Percentiles rank a stretch among this genome's conserved stretches.
phyloP scores from a whole-genome alignment of 2,888 invertebrate genomes.

The Loripinus fragilis region DNA sequence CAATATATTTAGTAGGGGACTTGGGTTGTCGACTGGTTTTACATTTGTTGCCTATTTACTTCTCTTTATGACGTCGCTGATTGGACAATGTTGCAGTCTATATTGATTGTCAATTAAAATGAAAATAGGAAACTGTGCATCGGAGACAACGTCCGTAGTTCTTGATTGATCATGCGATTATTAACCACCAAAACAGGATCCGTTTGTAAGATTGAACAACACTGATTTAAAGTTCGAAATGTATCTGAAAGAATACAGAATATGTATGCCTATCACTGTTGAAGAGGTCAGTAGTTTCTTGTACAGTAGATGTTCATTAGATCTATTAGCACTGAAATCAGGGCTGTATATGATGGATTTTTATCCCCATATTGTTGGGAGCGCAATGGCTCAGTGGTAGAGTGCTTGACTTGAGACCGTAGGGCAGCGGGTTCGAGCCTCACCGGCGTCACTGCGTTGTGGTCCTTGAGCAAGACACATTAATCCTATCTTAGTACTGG shows the following conservation, averaged over 20 bases:
- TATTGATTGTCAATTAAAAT: background rate
- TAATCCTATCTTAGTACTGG: no score
- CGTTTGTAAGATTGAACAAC: background rate
- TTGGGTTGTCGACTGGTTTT: background rate
- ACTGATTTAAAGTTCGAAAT: conserved; percentile 83
- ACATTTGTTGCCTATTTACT: background rate
- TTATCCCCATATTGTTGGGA: no score
- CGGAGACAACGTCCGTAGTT: background rate
- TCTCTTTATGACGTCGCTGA: background rate
- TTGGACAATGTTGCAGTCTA: background rate
- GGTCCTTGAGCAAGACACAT: no score
- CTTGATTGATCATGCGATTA: background rate
- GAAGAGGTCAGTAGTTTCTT: conserved; percentile 89
- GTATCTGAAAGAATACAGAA: conserved; percentile 94
- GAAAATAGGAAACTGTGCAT: background rate
- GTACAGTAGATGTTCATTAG: no score
- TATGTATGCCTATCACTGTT: conserved; percentile 96
- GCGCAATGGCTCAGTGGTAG: no score
- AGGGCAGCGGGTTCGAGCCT: no score
- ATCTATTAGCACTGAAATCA: no score
- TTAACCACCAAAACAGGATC: background rate
- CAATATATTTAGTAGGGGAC: background rate
- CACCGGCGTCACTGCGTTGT: no score
- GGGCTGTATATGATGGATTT: no score
- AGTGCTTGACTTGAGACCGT: no score